Percentiles rank a stretch among this genome's conserved stretches.
phyloP scores from a whole-genome alignment of 92 coral and sea anemone species.

The Porites rus region DNA sequence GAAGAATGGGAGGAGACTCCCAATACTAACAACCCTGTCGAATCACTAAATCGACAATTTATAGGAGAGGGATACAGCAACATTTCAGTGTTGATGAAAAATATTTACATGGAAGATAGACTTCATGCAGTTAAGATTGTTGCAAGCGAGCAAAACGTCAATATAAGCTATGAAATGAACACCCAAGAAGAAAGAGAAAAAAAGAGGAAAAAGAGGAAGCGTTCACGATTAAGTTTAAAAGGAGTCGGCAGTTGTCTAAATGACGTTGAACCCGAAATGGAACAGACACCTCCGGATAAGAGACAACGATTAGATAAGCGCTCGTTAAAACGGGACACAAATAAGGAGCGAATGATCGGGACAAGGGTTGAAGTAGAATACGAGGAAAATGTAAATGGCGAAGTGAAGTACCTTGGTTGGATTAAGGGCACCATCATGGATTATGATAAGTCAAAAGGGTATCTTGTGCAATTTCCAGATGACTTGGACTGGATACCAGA shows the following conservation, averaged over 20 bases:
- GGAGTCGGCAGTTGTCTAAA: background rate
- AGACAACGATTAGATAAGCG: conserved; percentile 14
- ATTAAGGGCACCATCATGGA: conserved; percentile 11
- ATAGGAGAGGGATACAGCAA: conserved; percentile 48
- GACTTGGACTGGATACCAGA: conserved; percentile 30
- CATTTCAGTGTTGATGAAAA: conserved; percentile 27
- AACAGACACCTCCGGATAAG: conserved; percentile 25
- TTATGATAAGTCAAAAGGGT: conserved; percentile 21
- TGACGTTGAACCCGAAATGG: background rate
- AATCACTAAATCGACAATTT: conserved; percentile 55
- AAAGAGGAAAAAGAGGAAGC: conserved; percentile 12
- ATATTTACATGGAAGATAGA: conserved; percentile 36
- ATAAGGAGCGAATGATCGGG: background rate
- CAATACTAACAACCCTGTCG: conserved; percentile 62
- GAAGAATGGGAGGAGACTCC: conserved; percentile 65
- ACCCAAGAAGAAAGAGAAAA: background rate
- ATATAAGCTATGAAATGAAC: background rate
- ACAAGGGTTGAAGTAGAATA: conserved; percentile 26
- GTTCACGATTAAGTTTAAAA: background rate
- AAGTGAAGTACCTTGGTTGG: conserved; percentile 13
- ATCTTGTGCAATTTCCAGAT: conserved; percentile 14
- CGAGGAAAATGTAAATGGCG: conserved; percentile 18
- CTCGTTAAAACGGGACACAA: background rate
- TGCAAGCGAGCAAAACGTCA: conserved; percentile 13
- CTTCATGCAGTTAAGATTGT: conserved; percentile 42